Evolutionary conservation across 2,888 invertebrate genomes (phyloP), one percentile per base, ranked within the genome.

Genomic region (Pheosia tremula): DNA sequence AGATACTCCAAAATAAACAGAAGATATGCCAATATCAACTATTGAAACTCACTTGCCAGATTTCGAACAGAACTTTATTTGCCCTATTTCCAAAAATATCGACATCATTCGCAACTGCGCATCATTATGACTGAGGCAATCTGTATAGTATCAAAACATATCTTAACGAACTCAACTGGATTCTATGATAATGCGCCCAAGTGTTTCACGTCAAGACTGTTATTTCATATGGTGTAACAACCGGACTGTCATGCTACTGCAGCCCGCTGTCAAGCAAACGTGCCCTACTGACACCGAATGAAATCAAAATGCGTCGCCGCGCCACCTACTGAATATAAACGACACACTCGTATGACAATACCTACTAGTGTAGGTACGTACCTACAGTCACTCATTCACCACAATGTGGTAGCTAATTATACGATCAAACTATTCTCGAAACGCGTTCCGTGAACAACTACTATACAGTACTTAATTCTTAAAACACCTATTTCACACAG

Each of bases 261-360:
- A 79, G 80, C 74, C 72, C 78, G 80, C 81, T 79, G 78, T 74
- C 80, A 74, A 77, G 78, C 81, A 79, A 84, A 79, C 82, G 82
- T 87, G 89, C 78, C 89, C 91, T 82, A 90, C 89, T 91, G 86
- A 90, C 91, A 90, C 88, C 84, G 81, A 90, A 87, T 76, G 79
- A 85, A 89, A 88, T 84, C 82, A 87, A 86, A 87, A 86, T 82
- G 83, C 82, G 80, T 79, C 80, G 81, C 68, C 74, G 79, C 77
- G 71, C 74, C 73, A 71, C 72, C 72, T 66, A 77, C 74, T 74
- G 84, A 84, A 86, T 87, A 88, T 82, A 75, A 74, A 79, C 75
- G 70, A 76, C 72, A 78, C 71, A 69, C 73, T 70, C 69, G 76
- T 80, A 79, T 79, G 77, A 84, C 77, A 80, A 75, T 77, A 70